Percentiles rank a stretch among this genome's conserved stretches.
Evolutionary conservation across 1,140 invertebrate genomes (phyloP).

Genomic region (Archegozetes longisetosus): DNA sequence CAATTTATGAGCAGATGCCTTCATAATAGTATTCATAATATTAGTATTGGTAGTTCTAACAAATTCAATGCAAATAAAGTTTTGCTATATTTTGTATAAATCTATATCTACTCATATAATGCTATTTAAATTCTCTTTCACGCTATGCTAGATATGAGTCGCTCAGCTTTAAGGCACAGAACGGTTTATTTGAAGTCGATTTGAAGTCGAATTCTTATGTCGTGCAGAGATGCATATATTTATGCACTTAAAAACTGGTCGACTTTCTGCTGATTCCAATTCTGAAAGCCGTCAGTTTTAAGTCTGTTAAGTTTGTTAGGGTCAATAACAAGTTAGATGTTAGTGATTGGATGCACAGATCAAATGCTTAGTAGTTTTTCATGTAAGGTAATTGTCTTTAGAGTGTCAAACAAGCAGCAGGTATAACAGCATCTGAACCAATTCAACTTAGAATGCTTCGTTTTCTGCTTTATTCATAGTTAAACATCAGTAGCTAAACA

Average conservation of each 20-base stretch:
- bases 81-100: neutral
- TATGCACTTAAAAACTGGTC: too few relatives aligned
- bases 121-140: too few relatives aligned
- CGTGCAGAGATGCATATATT: neutral
- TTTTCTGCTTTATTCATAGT: too few relatives aligned
- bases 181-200: neutral
- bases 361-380: neutral
- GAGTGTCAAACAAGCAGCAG: neutral
- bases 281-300: too few relatives aligned
- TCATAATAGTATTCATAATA: neutral
- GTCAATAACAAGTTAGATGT: neutral
- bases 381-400: neutral
- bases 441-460: too few relatives aligned
- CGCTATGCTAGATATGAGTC: neutral
- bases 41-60: too few relatives aligned
- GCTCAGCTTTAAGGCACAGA: neutral
- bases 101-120: too few relatives aligned
- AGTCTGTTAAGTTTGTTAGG: too few relatives aligned
- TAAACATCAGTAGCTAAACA: too few relatives aligned
- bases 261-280: too few relatives aligned
- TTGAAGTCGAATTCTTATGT: neutral
- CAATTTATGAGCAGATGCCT: neutral
- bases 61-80: too few relatives aligned
- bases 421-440: neutral
- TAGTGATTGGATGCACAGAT: neutral